phyloP scores from a whole-genome alignment of 2,888 invertebrate genomes.

The Hypena proboscidalis region DNA sequence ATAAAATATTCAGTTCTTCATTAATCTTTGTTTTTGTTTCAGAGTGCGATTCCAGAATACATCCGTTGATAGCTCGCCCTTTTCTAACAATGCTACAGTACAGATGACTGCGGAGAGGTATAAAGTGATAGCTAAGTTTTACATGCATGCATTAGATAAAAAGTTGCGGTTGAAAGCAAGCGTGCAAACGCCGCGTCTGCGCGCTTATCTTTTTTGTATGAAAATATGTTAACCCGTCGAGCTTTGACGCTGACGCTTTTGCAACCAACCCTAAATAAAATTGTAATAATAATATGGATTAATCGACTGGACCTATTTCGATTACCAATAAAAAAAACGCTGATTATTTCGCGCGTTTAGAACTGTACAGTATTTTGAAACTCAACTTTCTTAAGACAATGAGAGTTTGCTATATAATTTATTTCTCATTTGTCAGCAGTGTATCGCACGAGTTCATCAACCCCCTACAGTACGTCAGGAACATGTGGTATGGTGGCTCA shows the following conservation, averaged over 20 bases:
- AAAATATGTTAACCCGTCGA: too few relatives aligned
- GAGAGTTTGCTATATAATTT: slow-evolving; percentile 7
- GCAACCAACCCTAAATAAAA: too few relatives aligned
- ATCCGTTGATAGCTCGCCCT: slow-evolving; percentile 28
- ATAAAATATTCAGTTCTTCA: not conserved
- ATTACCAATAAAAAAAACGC: too few relatives aligned
- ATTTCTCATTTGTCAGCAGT: slow-evolving; percentile 40
- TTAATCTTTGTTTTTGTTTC: slow-evolving; percentile 25
- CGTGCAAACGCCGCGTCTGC: too few relatives aligned
- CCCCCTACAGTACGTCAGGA: slow-evolving; percentile 63
- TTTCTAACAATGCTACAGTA: slow-evolving; percentile 46
- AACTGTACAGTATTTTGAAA: too few relatives aligned
- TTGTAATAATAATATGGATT: too few relatives aligned
- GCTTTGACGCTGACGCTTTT: too few relatives aligned
- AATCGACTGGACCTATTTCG: too few relatives aligned
- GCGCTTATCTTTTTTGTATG: too few relatives aligned
- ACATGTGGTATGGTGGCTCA: slow-evolving; percentile 56
- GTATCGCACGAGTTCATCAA: slow-evolving; percentile 66
- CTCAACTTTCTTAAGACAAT: too few relatives aligned
- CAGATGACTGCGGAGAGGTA: slow-evolving; percentile 52
- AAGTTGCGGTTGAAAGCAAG: too few relatives aligned
- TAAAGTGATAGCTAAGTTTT: not conserved
- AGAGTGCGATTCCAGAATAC: slow-evolving; percentile 67
- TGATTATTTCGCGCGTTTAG: too few relatives aligned
- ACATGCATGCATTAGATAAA: not conserved